Conservation (phyloP, 2,888 invertebrate species). For the Pyrgus malvae region DNA sequence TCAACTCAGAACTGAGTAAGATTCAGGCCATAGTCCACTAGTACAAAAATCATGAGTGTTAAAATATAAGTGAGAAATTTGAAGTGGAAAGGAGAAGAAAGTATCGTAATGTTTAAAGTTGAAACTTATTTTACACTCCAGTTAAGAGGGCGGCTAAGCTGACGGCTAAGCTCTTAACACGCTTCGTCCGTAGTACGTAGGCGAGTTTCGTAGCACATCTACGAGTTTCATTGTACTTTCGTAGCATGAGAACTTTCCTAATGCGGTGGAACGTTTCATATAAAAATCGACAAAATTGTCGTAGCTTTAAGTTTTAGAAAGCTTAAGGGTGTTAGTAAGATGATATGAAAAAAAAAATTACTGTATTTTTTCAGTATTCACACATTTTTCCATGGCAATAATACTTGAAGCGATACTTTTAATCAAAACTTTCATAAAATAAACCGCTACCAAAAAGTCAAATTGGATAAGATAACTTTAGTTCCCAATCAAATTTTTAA, state of each 20-base stretch:
- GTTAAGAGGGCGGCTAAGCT: slow-evolving; percentile 23
- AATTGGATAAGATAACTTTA: no score
- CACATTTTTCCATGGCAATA: no score
- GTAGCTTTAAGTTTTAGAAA: no score
- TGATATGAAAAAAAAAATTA: no score
- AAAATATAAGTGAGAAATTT: neutral
- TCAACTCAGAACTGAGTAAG: no score
- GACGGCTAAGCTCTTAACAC: slow-evolving; percentile 22
- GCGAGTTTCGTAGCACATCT: slow-evolving; percentile 15
- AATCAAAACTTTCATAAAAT: no score
- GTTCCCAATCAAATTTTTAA: no score
- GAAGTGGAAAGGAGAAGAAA: neutral
- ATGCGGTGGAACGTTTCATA: slow-evolving; percentile 8
- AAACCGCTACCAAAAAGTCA: no score
- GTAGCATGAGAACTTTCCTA: slow-evolving; percentile 12
- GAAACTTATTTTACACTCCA: slow-evolving; percentile 19
- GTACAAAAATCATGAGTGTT: neutral
- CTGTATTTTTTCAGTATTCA: no score
- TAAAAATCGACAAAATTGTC: slow-evolving; percentile 6
- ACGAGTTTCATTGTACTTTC: slow-evolving; percentile 7
- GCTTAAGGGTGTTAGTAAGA: no score
- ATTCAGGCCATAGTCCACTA: no score
- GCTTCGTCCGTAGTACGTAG: slow-evolving; percentile 23
- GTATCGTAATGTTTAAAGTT: slow-evolving; percentile 9
- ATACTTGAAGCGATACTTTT: no score